Conservation (phyloP, 2,113 vertebrate genomes). For the Cisticola juncidis region DNA sequence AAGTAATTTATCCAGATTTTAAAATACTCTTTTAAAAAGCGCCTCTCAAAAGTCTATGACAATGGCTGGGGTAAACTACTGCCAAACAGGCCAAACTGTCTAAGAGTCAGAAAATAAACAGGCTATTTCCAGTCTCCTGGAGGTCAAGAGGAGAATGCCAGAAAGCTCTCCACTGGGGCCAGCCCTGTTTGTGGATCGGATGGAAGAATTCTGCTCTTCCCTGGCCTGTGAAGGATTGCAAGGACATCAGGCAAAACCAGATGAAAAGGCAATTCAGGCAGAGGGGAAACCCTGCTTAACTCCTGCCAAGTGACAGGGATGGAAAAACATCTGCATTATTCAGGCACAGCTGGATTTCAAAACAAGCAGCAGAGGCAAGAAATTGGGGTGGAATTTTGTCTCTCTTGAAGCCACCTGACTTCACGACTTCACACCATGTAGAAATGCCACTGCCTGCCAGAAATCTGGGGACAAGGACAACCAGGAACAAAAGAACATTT, state of each 20-base stretch:
- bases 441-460: neutral
- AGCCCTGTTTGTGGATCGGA: neutral
- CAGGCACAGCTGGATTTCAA: neutral
- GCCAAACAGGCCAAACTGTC: neutral
- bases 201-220: neutral
- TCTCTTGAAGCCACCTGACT: neutral
- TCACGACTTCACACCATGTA: neutral
- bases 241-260: neutral
- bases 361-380: neutral
- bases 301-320: neutral
- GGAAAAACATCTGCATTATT: neutral
- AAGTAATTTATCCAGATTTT: neutral
- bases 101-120: neutral
- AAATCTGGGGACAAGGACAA: neutral
- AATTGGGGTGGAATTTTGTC: neutral
- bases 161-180: neutral
- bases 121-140: neutral
- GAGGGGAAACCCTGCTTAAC: neutral
- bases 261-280: neutral
- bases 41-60: neutral
- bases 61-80: neutral
- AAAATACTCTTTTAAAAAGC: neutral
- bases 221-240: neutral
- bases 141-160: neutral
- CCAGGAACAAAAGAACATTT: slow-evolving; percentile 37